Conservation (phyloP, 1,140 invertebrate species). For the Lutraria rhynchaena region DNA sequence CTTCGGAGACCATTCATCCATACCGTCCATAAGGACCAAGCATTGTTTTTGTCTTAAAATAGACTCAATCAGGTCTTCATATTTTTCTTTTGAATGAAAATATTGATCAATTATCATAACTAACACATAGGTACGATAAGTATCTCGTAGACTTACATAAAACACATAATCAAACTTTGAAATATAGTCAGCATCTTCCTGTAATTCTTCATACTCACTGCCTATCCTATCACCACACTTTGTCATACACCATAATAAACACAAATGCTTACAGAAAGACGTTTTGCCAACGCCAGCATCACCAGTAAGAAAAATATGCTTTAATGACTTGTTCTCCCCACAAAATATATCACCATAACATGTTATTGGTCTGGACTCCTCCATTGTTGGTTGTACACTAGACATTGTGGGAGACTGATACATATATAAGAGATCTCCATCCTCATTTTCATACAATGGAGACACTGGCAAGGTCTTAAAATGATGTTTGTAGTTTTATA, state of each 20-base stretch:
- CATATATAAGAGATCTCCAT: too few relatives aligned
- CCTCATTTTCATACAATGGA: too few relatives aligned
- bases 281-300: conserved; percentile 41
- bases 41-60: conserved; percentile 20
- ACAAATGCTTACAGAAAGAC: conserved; percentile 10
- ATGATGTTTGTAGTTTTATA: too few relatives aligned
- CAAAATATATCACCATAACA: too few relatives aligned
- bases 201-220: neutral
- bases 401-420: too few relatives aligned
- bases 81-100: neutral
- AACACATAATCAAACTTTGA: conserved; percentile 28
- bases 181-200: neutral
- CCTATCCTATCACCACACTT: neutral
- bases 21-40: conserved; percentile 11
- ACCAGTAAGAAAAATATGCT: conserved; percentile 10
- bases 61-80: neutral
- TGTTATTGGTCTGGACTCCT: too few relatives aligned
- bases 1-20: conserved; percentile 8
- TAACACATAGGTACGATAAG: neutral
- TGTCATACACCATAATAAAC: neutral
- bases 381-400: too few relatives aligned
- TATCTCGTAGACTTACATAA: neutral
- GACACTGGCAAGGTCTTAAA: too few relatives aligned
- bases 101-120: conserved; percentile 21
- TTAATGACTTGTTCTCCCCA: neutral